Base-by-base conservation (phyloP, 2,797 vertebrate genomes). In the Darevskia nairensis region DNA sequence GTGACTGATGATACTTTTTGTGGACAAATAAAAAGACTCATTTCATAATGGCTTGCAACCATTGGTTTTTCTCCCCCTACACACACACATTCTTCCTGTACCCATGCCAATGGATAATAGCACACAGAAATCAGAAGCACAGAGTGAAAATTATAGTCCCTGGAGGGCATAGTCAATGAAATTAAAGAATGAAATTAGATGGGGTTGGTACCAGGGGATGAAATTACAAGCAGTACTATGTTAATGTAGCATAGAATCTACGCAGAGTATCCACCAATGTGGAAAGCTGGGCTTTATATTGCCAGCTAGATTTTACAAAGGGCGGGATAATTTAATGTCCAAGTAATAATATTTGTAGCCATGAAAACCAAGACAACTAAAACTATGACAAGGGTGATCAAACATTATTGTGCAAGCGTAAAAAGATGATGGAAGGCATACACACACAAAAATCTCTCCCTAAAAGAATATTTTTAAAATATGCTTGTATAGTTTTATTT, bases 121-220 rank as follows among this genome's bases (percentile, higher is more conserved):
- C 50, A 25, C 46, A 81, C 27, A 80, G 61, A 66, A 80, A 35
- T 55, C 69, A 66, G 21, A 87, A 77, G 77, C 80, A 35, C 61
- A 59, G 11, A 75, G 25, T 81, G 71, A 76, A 90, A 87, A 85
- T 76, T 76, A 85, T 81, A 76, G 61, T 61, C 78, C 71, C 82
- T 82, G 44, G 64, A 80, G 82, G 78, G 35, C 39, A 80, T 59
- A 85, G 77, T 81, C 86, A 88, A 84, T 85, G 72, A 87, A 87
- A 85, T 87, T 85, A 88, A 90, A 88, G 82, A 71, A 80, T 81
- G 64, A 81, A 90, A 80, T 85, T 85, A 88, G 71, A 88, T 78
- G 35, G 64, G 79, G 84, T 32, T 86, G 75, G 85, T 87, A 90
- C 83, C 90, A 88, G 90, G 81, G 29, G 81, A 81, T 4, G 39